phyloP scores from a whole-genome alignment of 1,140 invertebrate genomes.

The Caligus rogercresseyi region DNA sequence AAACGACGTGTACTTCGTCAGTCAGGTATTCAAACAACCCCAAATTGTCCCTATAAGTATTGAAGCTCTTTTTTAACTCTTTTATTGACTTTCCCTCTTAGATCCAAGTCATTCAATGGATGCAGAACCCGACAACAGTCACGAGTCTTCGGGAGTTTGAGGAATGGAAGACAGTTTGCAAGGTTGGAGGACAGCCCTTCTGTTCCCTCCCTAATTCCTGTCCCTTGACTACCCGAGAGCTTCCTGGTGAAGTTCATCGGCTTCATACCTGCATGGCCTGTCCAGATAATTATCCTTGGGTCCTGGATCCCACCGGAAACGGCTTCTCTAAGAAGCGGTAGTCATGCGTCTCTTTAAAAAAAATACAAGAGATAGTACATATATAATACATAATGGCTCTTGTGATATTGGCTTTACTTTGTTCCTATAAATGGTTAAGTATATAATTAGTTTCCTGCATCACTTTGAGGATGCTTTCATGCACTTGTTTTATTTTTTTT shows the following conservation, averaged over 20 bases:
- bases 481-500: no score
- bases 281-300: conserved; percentile 85
- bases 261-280: conserved; percentile 88
- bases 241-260: conserved; percentile 74
- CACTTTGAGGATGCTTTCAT: no score
- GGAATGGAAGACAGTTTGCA: conserved; percentile 28
- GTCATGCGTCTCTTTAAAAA: no score
- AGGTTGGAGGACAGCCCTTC: conserved; percentile 23
- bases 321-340: no score
- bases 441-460: no score
- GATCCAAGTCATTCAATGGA: conserved; percentile 30
- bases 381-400: no score
- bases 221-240: conserved; percentile 34
- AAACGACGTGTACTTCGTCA: conserved; percentile 31
- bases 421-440: no score
- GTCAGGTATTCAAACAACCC: conserved; percentile 40
- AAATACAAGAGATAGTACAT: no score
- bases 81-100: not conserved
- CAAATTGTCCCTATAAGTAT: no score
- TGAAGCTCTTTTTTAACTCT: not conserved
- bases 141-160: conserved; percentile 29
- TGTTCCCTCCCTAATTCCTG: conserved; percentile 25
- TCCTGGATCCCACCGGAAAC: conserved; percentile 79
- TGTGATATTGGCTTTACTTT: no score
- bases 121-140: conserved; percentile 30